Conservation (phyloP, 2,888 invertebrate genomes). For the Apotomis turbidana region DNA sequence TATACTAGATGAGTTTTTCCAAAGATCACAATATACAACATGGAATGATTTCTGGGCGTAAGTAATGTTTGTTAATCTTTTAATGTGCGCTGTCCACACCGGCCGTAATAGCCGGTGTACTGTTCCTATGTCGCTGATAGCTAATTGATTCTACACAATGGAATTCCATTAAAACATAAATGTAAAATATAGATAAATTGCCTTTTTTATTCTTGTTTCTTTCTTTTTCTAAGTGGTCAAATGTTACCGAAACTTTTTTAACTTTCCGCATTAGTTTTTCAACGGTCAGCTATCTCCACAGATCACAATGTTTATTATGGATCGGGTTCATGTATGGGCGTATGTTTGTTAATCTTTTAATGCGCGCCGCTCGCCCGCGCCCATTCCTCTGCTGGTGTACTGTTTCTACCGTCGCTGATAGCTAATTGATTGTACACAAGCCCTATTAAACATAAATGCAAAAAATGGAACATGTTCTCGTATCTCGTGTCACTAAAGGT, state of each 20-base stretch:
- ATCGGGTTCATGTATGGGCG: background rate
- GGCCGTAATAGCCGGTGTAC: background rate
- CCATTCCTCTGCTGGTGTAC: conserved; percentile 1
- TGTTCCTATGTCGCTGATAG: background rate
- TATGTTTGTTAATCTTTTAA: conserved; percentile 36
- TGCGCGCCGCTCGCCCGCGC: conserved; percentile 11
- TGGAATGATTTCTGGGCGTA: background rate
- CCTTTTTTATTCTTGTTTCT: too few species aligned
- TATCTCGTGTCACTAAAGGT: too few species aligned
- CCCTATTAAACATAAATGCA: too few species aligned
- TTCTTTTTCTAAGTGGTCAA: too few species aligned
- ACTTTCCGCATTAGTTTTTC: too few species aligned
- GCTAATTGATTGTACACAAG: conserved; percentile 1
- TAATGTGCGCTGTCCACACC: conserved; percentile 16
- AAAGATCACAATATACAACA: background rate
- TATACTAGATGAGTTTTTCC: too few species aligned
- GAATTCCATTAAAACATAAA: too few species aligned
- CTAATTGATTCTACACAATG: background rate
- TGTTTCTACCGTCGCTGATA: background rate
- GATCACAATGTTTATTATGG: background rate
- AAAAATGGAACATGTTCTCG: too few species aligned
- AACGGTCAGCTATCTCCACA: background rate
- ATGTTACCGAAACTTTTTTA: too few species aligned
- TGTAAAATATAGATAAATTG: too few species aligned
- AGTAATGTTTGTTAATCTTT: conserved; percentile 30